Evolutionary conservation across 2,888 invertebrate species (phyloP).

Genomic region (Teinopalpus imperialis): DNA sequence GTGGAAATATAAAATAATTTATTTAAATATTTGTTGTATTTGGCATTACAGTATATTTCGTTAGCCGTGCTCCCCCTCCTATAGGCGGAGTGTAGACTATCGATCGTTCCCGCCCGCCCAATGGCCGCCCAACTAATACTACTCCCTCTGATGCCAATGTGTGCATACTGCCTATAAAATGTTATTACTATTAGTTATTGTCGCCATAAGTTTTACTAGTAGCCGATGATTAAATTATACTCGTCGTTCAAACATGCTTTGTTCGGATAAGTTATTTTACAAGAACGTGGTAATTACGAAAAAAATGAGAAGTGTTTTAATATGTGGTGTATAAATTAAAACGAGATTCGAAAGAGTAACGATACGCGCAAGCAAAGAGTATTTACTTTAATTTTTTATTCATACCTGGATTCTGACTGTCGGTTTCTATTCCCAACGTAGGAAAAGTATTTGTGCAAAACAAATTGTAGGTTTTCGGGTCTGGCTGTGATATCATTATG

Average conservation of each 20-base stretch:
- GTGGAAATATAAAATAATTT: too few relatives aligned
- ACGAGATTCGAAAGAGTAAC: too few relatives aligned
- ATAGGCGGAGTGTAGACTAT: slow-evolving; percentile 52
- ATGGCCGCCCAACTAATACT: slow-evolving; percentile 54
- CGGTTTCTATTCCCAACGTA: too few relatives aligned
- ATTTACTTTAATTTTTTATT: too few relatives aligned
- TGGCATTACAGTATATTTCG: slow-evolving; percentile 22
- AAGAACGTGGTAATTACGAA: too few relatives aligned
- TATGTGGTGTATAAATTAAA: too few relatives aligned
- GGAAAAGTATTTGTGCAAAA: too few relatives aligned
- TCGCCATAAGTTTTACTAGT: slow-evolving; percentile 53
- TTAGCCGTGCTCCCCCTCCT: slow-evolving; percentile 31
- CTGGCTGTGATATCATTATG: too few relatives aligned
- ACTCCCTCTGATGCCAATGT: slow-evolving; percentile 49
- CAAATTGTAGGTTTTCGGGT: too few relatives aligned
- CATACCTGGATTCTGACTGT: too few relatives aligned
- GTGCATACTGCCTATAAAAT: slow-evolving; percentile 63
- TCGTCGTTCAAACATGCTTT: background rate
- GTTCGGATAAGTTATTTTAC: slow-evolving; percentile 33
- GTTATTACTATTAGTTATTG: slow-evolving; percentile 68
- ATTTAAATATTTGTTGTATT: slow-evolving; percentile 17
- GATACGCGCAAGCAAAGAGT: too few relatives aligned
- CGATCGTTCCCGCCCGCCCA: slow-evolving; percentile 54
- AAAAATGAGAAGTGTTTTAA: too few relatives aligned
- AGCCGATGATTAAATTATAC: slow-evolving; percentile 34